Evolutionary conservation across 1,140 invertebrate genomes (phyloP).

Genomic region (Dryas iulia): DNA sequence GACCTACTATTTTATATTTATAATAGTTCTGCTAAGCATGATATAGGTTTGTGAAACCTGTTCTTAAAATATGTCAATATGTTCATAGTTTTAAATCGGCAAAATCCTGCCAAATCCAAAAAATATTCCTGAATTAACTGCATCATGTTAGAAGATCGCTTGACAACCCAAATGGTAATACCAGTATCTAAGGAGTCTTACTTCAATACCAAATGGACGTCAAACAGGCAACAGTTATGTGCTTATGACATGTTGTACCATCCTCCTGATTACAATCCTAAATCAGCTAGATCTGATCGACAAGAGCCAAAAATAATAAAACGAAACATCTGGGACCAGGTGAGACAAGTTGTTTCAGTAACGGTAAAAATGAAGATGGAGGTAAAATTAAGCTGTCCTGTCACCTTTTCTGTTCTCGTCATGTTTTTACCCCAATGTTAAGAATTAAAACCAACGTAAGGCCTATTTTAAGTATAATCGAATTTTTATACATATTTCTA

Average conservation of each 20-base stretch:
- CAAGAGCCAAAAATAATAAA: conserved; percentile 62
- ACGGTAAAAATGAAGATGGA: background rate
- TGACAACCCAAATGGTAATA: conserved; percentile 60
- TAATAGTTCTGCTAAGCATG: too few species aligned
- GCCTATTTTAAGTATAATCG: too few species aligned
- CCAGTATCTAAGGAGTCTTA: conserved; percentile 58
- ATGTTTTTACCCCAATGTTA: too few species aligned
- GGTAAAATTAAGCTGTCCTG: background rate
- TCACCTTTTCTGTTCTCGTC: too few species aligned
- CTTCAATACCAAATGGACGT: conserved; percentile 60
- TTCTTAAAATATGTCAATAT: too few species aligned
- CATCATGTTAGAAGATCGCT: conserved; percentile 34
- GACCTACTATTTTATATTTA: too few species aligned
- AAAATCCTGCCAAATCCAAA: too few species aligned
- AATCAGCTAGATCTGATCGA: conserved; percentile 59
- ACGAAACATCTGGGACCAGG: conserved; percentile 69
- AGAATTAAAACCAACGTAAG: too few species aligned
- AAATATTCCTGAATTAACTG: too few species aligned
- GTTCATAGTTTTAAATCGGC: too few species aligned
- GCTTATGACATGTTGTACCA: conserved; percentile 73
- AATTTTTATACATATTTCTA: too few species aligned
- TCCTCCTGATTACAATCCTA: conserved; percentile 66
- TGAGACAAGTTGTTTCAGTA: conserved; percentile 22
- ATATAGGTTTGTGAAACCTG: too few species aligned
- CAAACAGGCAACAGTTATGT: conserved; percentile 44